Conservation (phyloP, 35 echinoderm and acorn worm species). For the Patiria miniata region DNA sequence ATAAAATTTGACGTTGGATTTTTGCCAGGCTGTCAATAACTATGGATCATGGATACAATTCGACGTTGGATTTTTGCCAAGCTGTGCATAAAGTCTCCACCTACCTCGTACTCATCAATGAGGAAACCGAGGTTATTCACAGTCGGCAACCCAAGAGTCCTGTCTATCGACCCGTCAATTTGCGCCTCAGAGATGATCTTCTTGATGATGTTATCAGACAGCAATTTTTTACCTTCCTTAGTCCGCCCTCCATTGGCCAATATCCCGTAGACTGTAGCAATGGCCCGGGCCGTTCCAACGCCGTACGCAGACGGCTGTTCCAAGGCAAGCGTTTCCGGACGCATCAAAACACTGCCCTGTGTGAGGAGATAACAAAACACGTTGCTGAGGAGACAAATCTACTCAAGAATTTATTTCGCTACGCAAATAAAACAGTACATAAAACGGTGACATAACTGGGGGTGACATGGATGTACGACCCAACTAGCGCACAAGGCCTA, state of each 20-base stretch:
- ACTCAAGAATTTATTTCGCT: too few species aligned
- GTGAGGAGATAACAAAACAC: too few species aligned
- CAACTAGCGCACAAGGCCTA: too few species aligned
- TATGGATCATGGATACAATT: too few species aligned
- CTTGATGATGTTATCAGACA: constrained; percentile 19
- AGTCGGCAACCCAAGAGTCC: neutral
- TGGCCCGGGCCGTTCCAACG: constrained; percentile 59
- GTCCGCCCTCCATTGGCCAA: constrained; percentile 63
- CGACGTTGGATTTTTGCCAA: too few species aligned
- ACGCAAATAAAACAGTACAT: too few species aligned
- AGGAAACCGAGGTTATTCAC: neutral
- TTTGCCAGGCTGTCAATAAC: too few species aligned
- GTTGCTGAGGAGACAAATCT: too few species aligned
- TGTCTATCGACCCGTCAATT: neutral
- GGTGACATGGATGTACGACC: too few species aligned
- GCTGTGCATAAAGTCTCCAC: neutral
- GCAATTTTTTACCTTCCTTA: constrained; percentile 20
- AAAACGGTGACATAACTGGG: too few species aligned
- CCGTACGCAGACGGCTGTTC: constrained; percentile 62
- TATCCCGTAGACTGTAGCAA: constrained; percentile 60
- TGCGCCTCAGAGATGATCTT: neutral
- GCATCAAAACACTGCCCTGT: neutral
- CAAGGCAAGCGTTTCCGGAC: neutral
- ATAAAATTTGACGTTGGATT: too few species aligned
- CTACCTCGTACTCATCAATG: neutral